Percentiles rank a stretch among this genome's conserved stretches.
These are phyloP conservation scores for Lampris megalopsis DNA, from an alignment of 2,113 vertebrate species.

Conservation along the genomic window DNA sequence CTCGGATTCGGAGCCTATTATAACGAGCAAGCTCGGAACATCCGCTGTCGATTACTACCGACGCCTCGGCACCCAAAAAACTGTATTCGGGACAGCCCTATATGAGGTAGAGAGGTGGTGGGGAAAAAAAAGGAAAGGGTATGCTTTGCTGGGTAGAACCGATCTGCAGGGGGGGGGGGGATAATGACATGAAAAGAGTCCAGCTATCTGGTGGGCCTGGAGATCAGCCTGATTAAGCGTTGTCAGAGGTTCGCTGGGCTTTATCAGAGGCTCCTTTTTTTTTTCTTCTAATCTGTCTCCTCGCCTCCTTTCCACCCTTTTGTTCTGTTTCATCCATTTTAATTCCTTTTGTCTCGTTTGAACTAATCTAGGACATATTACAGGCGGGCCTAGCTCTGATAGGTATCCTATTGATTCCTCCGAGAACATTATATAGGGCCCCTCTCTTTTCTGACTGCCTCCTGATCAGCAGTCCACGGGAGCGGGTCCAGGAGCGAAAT, in stretches of 20 bases:
- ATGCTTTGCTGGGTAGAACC: neutral
- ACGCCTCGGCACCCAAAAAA: too few species aligned
- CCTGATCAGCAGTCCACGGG: slow-evolving; percentile 49
- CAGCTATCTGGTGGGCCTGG: slow-evolving; percentile 1
- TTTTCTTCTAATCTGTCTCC: slow-evolving; percentile 23
- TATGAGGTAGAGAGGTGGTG: neutral
- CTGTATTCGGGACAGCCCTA: neutral
- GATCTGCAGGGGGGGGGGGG: neutral
- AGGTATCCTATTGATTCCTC: slow-evolving; percentile 58
- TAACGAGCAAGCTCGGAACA: too few species aligned
- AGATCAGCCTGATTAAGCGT: slow-evolving; percentile 57
- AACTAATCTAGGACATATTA: slow-evolving; percentile 64
- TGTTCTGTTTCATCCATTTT: slow-evolving; percentile 61
- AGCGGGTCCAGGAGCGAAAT: slow-evolving; percentile 20
- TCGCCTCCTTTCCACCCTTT: slow-evolving; percentile 22
- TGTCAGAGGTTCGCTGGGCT: slow-evolving; percentile 49
- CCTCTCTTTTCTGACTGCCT: slow-evolving; percentile 23
- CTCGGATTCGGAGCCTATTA: too few species aligned
- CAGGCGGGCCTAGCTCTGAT: slow-evolving; percentile 59
- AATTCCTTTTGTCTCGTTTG: slow-evolving; percentile 62
- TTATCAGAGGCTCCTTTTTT: slow-evolving; percentile 37
- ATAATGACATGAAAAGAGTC: slow-evolving; percentile 21
- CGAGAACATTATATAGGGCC: slow-evolving; percentile 45
- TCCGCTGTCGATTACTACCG: too few species aligned
- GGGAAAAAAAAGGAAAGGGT: neutral